Evolutionary conservation across 64 coral and sea anemone species (phyloP), one percentile per base, ranked within the genome.

Genomic region (Montipora foliosa): DNA sequence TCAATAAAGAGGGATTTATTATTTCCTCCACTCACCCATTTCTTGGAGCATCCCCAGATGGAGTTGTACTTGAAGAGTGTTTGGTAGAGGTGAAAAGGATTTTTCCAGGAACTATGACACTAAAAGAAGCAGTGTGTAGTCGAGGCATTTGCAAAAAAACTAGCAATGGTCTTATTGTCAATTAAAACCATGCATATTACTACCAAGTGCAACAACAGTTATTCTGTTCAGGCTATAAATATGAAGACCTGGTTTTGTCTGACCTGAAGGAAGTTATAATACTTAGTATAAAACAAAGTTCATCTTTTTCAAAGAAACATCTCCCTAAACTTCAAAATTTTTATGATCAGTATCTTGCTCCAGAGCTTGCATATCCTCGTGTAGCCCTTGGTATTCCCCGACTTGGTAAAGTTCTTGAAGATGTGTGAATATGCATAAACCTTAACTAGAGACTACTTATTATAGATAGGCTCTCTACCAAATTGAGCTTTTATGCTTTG

Each of bases 1-100:
- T 88, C 17, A n/a, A 73, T 88, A 69, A 88, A 88, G 22, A 49
- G 49, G 84, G 70, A 88, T 88, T 88, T 53, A 29, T 88, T 57
- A 88, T 88, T 88, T 88, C 86, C 48, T 44, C 11, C 8, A 74
- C 70, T 45, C 22, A 22, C 22, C 22, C 22, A 22, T 22, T 22
- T 22, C 22, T 22, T 22, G 22, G 22, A 22, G 87, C 72, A 70
- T 76, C 73, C 12, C 87, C 87, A 29, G 87, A 78, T 89, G 87
- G 73, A 76, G 72, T 44, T 76, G 87, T 89, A 76, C 21, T 37
- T 76, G 70, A 76, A n/a, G 55, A 88, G 85, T 88, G 67, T 72
- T 12, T 2, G 44, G 5, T 37, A 87, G 22, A 22, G 22, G 22
- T 22, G 22, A 22, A 22, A 22, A 22, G 22, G 22, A 22, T 22